Conservation (phyloP, 2,888 invertebrate species). For the Cepaea hortensis region DNA sequence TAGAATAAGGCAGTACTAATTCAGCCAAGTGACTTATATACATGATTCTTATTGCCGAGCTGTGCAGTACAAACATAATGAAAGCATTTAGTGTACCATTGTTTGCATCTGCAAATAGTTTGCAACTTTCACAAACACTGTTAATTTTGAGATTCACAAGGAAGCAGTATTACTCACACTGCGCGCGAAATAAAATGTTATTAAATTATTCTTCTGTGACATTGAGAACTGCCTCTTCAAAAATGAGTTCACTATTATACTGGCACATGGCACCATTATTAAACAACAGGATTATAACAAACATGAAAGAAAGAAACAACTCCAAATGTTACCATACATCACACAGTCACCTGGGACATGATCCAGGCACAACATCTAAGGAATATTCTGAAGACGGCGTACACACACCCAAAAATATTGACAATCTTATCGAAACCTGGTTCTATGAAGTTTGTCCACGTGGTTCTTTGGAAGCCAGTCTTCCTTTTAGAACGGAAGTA, state of each 20-base stretch:
- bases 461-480: conserved; percentile 28
- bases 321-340: conserved; percentile 14
- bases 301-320: background rate
- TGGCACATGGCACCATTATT: background rate
- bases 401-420: conserved; percentile 2
- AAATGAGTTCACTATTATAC: background rate
- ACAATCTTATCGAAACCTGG: conserved; percentile 45
- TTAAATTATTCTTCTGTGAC: background rate
- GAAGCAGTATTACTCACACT: background rate
- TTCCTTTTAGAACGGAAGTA: conserved; percentile 46
- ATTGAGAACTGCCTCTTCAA: background rate
- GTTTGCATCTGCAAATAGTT: background rate
- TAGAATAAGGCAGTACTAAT: too few relatives aligned
- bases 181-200: background rate
- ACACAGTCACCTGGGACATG: conserved; percentile 1
- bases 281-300: background rate
- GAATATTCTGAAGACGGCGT: background rate
- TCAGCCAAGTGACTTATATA: too few relatives aligned
- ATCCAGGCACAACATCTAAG: background rate
- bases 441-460: conserved; percentile 44
- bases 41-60: background rate
- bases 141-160: background rate
- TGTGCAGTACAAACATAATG: background rate
- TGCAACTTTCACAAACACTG: background rate
- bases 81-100: background rate